Evolutionary conservation across 2,888 invertebrate genomes (phyloP), one percentile per base, ranked within the genome.

Genomic region (Leptinotarsa rubiginosa): DNA sequence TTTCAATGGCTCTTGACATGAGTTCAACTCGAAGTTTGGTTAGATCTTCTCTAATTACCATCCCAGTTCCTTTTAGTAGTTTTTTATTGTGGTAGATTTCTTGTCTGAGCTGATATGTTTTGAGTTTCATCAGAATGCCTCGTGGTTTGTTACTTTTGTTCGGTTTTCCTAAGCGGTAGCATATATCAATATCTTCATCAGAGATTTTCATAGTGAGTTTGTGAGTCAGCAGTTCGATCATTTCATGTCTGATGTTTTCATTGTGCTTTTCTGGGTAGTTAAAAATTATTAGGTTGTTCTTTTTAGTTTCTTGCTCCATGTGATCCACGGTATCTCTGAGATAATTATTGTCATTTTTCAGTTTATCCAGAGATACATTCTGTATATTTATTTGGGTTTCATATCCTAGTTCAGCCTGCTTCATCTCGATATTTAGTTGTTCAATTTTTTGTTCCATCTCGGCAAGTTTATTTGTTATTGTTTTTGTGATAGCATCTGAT

Each of bases 251-350:
- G 31, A 47, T 65, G 25, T 65, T 65, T 49, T 47, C 65, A 22
- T 65, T 7, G 18, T 47, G 18, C 25, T 65, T 65, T 65, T 65
- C 65, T 47, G 18, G 65, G 47, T 22, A 49, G 65, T 65, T 65
- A 16, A 65, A 65, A n/a, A 65, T 65, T 65, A 65, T 65, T 65
- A 65, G 47, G 25, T 65, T 65, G 18, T 49, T 49, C 16, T 65
- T 65, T 65, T 65, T 65, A n/a, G 25, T 47, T 65, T 65, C 65
- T 47, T 65, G 65, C 25, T 65, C 65, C 65, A 65, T 65, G 13
- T 47, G 18, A 47, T 65, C 65, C 18, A 65, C 25, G 18, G 20
- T 65, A 20, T 18, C 5, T 20, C 47, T 18, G 65, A 65, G 65
- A 47, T 22, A 12, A 47, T 47, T 13, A 65, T 65, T 65, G 18